Evolutionary conservation across 2,888 invertebrate species (phyloP).

Genomic region (Drosophila greeni): DNA sequence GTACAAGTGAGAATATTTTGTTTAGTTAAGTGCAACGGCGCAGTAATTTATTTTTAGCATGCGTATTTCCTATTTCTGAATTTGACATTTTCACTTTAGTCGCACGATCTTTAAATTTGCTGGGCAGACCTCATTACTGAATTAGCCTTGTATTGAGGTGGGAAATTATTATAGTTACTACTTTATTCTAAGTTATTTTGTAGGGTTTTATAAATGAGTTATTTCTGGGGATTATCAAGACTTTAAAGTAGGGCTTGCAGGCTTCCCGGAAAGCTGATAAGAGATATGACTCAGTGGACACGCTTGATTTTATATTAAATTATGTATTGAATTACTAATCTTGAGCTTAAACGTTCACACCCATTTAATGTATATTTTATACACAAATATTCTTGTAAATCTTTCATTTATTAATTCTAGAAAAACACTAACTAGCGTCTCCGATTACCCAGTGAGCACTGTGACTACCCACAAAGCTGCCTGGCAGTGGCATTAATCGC

Average conservation of each 20-base stretch:
- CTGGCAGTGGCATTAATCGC: conserved; percentile 5
- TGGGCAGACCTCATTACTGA: conserved; percentile 34
- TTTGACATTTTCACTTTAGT: conserved; percentile 57
- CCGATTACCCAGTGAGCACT: conserved; percentile 18
- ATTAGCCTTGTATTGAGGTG: background rate
- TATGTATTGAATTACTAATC: background rate
- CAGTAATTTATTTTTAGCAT: conserved; percentile 26
- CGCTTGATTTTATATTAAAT: too few relatives aligned
- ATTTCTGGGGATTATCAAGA: background rate
- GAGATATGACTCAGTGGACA: background rate
- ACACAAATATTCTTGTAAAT: background rate
- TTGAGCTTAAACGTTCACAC: background rate
- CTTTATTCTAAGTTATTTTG: background rate
- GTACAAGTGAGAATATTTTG: conserved; percentile 9
- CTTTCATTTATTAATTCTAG: background rate
- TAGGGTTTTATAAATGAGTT: background rate
- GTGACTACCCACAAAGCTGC: conserved; percentile 8
- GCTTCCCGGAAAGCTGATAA: too few relatives aligned
- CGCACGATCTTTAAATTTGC: conserved; percentile 16
- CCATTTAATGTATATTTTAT: background rate
- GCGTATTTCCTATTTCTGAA: conserved; percentile 45
- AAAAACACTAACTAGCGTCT: conserved; percentile 17
- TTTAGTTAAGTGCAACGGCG: conserved; percentile 15
- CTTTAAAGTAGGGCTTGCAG: background rate
- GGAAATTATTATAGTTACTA: background rate